phyloP scores from a whole-genome alignment of 2,888 invertebrate genomes.

The Hipparchia sbordonii region DNA sequence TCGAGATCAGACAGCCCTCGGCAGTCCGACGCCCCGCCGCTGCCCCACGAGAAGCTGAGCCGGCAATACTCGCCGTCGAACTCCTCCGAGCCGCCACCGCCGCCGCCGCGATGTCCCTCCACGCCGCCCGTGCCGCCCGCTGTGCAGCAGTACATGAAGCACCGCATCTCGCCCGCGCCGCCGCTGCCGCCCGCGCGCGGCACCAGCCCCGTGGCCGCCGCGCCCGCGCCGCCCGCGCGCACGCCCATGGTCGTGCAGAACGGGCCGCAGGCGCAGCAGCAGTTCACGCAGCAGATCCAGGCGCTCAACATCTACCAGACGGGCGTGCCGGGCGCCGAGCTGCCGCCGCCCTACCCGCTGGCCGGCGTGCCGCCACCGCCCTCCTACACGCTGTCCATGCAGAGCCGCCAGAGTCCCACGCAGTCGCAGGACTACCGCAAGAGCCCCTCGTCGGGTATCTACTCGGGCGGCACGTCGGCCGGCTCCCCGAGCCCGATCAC shows the following conservation, averaged over 20 bases:
- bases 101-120: conserved; percentile 88
- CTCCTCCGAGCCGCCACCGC: conserved; percentile 86
- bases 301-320: conserved; percentile 90
- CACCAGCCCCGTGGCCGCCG: conserved; percentile 89
- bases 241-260: conserved; percentile 93
- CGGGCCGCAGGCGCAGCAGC: conserved; percentile 91
- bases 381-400: conserved; percentile 92
- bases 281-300: conserved; percentile 94
- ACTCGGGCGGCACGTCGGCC: conserved; percentile 91
- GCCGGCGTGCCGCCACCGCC: conserved; percentile 89
- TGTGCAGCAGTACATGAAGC: conserved; percentile 79
- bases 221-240: conserved; percentile 80
- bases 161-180: conserved; percentile 85
- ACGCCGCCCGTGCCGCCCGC: conserved; percentile 86
- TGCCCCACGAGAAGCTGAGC: conserved; percentile 85
- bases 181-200: conserved; percentile 85
- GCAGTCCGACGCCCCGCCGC: conserved; percentile 81
- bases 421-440: conserved; percentile 91
- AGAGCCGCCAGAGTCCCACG: conserved; percentile 93
- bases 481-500: conserved; percentile 93
- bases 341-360: conserved; percentile 87
- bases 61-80: conserved; percentile 88
- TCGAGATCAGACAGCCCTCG: conserved; percentile 95
- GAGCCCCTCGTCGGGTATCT: conserved; percentile 93
- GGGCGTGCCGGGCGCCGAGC: conserved; percentile 83